A percentile compares a stretch with the other conserved stretches of the same genome.
phyloP scores from a whole-genome alignment of 2,113 vertebrate genomes.

The Hydrolagus affinis region DNA sequence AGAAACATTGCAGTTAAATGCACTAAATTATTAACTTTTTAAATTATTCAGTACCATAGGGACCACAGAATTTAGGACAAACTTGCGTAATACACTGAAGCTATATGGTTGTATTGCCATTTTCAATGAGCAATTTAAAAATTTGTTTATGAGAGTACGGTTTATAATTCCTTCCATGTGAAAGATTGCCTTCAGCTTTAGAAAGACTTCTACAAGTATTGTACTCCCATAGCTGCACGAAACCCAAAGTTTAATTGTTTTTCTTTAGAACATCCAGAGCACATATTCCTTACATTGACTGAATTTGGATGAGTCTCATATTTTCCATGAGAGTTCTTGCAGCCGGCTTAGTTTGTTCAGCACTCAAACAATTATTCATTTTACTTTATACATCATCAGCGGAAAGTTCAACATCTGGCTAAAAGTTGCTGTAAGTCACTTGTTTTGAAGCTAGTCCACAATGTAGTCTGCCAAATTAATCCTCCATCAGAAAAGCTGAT shows the following conservation, averaged over 20 bases:
- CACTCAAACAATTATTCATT: neutral
- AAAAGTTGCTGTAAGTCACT: too few species aligned
- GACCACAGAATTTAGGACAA: neutral
- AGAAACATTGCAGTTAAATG: neutral
- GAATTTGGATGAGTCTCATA: neutral
- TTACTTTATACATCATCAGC: neutral
- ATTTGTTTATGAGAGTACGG: neutral
- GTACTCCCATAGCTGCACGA: neutral
- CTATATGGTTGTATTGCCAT: neutral
- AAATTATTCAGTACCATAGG: slow-evolving; percentile 16
- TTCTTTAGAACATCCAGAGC: neutral
- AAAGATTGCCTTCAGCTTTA: neutral
- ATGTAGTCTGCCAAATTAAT: too few species aligned
- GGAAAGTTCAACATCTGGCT: neutral
- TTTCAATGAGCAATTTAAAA: slow-evolving; percentile 1
- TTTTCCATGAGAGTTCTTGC: neutral
- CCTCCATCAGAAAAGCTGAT: too few species aligned
- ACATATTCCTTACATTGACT: neutral
- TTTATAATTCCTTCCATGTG: neutral
- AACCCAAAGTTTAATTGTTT: neutral
- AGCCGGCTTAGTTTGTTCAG: neutral
- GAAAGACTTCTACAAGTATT: neutral
- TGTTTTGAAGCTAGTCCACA: too few species aligned
- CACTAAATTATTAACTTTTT: slow-evolving; percentile 6
- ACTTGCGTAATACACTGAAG: neutral